Evolutionary conservation across 2,113 vertebrate genomes (phyloP), one percentile per base, ranked within the genome.

Genomic region (Platichthys flesus): DNA sequence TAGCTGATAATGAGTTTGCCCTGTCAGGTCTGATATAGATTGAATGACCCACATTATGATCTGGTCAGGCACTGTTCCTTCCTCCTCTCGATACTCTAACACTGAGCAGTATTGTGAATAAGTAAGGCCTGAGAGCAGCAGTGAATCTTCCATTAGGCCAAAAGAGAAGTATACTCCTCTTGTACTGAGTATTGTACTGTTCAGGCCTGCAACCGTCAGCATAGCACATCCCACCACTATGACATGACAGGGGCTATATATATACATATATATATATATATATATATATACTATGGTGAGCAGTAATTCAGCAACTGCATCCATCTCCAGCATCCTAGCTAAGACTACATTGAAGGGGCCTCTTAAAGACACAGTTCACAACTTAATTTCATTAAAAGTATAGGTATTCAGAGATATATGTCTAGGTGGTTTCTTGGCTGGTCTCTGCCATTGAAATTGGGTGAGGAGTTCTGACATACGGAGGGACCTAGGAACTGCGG

Each of bases 111-210:
- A 72, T 62, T 87, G 74, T 75, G 57, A 68, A 76, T 67, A 57
- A 74, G 75, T 82, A 73, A 70, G 26, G 70, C 64, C 51, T 81
- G 75, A 56, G 70, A 78, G 71, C 73, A 54, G 81, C 78, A 84
- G 83, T 90, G 90, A 91, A 87, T 85, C 87, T 88, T 90, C 78
- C 85, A 89, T 72, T 62, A 42, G 67, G 72, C 83, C 63, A 70
- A 37, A 60, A 52, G 75, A 80, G 77, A 72, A 76, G 65, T 65
- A 75, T 75, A 71, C 84, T 79, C 79, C 62, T n/a, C n/a, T n/a
- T n/a, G n/a, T n/a, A n/a, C n/a, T 79, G 83, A 78, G 86, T 70
- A 86, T 88, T 86, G 79, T 89, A 81, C 67, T 79, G 82, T 69
- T 79, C 80, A 84, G 75, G 76, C 69, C 83, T 76, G 82, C 66